A percentile compares a stretch with the other conserved stretches of the same genome.
Evolutionary conservation across 2,797 vertebrate species (phyloP).

Genomic region (Lepus oiostolus): DNA sequence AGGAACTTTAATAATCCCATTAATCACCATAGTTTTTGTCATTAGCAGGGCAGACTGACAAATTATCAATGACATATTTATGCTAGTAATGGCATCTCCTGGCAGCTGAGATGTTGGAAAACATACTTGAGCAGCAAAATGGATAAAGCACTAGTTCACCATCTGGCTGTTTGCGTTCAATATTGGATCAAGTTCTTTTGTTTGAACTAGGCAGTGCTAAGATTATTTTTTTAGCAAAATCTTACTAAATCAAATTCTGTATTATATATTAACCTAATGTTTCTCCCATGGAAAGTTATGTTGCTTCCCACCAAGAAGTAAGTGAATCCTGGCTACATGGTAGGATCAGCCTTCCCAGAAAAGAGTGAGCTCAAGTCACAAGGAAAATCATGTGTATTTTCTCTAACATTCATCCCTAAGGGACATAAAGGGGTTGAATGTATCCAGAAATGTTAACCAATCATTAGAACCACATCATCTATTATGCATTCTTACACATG

Average conservation of each 20-base stretch:
- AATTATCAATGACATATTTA: slow-evolving; percentile 88
- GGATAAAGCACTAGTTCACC: slow-evolving; percentile 69
- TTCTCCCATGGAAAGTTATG: not conserved
- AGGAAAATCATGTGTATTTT: not conserved
- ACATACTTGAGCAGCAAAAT: slow-evolving; percentile 75
- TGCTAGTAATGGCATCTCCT: slow-evolving; percentile 74
- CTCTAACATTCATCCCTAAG: not conserved
- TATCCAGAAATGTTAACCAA: not conserved
- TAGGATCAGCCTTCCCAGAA: not conserved
- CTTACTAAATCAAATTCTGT: slow-evolving; percentile 40
- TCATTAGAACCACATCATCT: not conserved
- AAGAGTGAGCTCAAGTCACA: not conserved
- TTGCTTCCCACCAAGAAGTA: not conserved
- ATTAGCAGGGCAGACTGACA: slow-evolving; percentile 88
- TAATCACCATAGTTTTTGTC: slow-evolving; percentile 87
- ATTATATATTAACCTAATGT: not conserved
- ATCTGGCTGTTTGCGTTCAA: slow-evolving; percentile 79
- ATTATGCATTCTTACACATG: not conserved
- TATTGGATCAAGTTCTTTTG: slow-evolving; percentile 58
- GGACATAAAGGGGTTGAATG: not conserved
- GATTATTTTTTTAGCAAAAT: not conserved
- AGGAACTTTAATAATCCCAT: slow-evolving; percentile 80
- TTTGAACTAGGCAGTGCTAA: slow-evolving; percentile 56
- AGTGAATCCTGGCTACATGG: not conserved
- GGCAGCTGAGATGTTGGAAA: slow-evolving; percentile 74